Conservation (phyloP, 2,888 invertebrate genomes). For the Drosophila multiciliata region DNA sequence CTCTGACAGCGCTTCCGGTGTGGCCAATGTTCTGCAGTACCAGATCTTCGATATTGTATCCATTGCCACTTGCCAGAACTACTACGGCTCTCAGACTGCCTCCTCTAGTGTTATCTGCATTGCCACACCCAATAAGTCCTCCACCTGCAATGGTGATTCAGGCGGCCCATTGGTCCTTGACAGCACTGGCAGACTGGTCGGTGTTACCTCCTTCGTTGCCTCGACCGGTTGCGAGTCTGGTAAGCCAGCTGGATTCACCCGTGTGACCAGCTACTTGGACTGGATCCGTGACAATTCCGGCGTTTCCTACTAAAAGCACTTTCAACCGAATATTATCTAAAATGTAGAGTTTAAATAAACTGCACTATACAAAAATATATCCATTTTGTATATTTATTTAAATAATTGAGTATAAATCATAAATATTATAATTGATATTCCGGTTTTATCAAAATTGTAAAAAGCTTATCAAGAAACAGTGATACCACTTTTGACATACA, state of each 20-base stretch:
- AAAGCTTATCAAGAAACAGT: neutral
- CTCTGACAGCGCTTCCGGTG: conserved; percentile 61
- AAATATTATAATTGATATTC: neutral
- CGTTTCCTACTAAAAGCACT: conserved; percentile 48
- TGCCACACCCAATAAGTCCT: conserved; percentile 58
- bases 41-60: conserved; percentile 75
- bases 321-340: neutral
- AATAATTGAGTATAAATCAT: neutral
- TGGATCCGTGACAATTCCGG: conserved; percentile 75
- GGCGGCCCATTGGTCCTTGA: conserved; percentile 78
- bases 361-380: neutral
- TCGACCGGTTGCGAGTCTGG: conserved; percentile 62
- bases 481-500: neutral
- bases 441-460: neutral
- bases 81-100: conserved; percentile 54
- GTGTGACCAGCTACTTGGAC: conserved; percentile 67
- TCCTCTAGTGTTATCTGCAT: conserved; percentile 67
- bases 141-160: conserved; percentile 82
- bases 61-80: conserved; percentile 70
- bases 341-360: conserved; percentile 29
- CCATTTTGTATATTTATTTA: neutral
- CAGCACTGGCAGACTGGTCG: conserved; percentile 51
- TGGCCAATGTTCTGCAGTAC: conserved; percentile 79
- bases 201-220: conserved; percentile 75
- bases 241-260: conserved; percentile 68